These are phyloP conservation scores for Chirona hameri DNA, from an alignment of 2,888 invertebrate species.

Conservation along the genomic window DNA sequence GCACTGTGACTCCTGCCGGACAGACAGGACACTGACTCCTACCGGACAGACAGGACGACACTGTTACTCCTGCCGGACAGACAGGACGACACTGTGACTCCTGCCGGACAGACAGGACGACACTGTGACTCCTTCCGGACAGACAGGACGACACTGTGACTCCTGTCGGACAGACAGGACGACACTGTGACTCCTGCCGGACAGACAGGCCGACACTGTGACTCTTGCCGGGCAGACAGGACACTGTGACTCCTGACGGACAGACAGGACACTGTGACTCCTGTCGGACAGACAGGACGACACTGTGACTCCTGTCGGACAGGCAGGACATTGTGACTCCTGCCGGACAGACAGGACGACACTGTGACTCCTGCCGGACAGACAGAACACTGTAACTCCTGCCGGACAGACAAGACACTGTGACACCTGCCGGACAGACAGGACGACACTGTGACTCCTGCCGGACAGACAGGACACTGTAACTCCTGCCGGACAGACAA, in stretches of 20 bases:
- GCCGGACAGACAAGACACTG: background rate
- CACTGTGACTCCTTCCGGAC: background rate
- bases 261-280: constrained; percentile 1
- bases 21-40: too few relatives aligned
- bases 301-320: background rate
- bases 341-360: background rate
- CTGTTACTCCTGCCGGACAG: background rate
- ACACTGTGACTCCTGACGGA: background rate
- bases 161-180: background rate
- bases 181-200: background rate
- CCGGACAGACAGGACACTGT: background rate
- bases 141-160: background rate
- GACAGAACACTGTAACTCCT: constrained; percentile 5
- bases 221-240: background rate
- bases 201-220: background rate
- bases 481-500: background rate
- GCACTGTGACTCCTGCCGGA: background rate
- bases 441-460: constrained; percentile 1
- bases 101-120: background rate
- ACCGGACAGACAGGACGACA: too few relatives aligned
- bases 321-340: background rate
- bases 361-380: background rate
- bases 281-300: background rate
- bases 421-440: background rate
- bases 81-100: background rate